Conservation (phyloP, 2,113 vertebrate species). For the Halichoeres trimaculatus region DNA sequence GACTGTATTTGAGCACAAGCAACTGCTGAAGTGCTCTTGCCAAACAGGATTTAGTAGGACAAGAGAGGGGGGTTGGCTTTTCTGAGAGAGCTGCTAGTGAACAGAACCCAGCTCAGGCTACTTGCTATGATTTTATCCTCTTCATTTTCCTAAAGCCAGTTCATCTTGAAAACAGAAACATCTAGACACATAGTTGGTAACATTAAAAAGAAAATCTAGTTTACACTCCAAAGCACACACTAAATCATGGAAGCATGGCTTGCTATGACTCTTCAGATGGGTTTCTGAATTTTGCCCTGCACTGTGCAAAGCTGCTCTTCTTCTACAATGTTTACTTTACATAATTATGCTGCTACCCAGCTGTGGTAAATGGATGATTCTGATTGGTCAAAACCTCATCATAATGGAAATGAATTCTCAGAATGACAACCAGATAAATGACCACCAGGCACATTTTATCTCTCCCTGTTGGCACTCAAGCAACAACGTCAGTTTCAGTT, state of each 20-base stretch:
- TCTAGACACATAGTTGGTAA: not conserved
- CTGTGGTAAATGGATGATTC: too few species aligned
- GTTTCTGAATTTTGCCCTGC: too few species aligned
- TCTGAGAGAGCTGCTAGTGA: not conserved
- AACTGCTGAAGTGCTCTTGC: slow-evolving; percentile 26
- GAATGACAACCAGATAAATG: too few species aligned
- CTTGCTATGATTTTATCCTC: not conserved
- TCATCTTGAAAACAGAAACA: not conserved
- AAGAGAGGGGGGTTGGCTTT: not conserved
- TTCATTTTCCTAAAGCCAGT: not conserved
- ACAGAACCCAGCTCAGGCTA: not conserved
- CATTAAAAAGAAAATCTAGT: not conserved
- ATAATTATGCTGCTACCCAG: not conserved
- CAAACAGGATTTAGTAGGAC: slow-evolving; percentile 12
- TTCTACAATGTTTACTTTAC: not conserved
- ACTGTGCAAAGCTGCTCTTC: not conserved
- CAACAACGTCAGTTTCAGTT: too few species aligned
- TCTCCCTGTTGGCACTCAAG: too few species aligned
- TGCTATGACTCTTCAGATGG: too few species aligned
- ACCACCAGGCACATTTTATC: too few species aligned
- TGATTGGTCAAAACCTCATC: too few species aligned
- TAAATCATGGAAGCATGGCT: not conserved
- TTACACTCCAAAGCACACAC: not conserved
- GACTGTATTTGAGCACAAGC: slow-evolving; percentile 22
- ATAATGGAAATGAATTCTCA: too few species aligned